Percentiles rank a stretch among this genome's conserved stretches.
Evolutionary conservation across 2,113 vertebrate species (phyloP).

Genomic region (Forbesichthys papilliferus): DNA sequence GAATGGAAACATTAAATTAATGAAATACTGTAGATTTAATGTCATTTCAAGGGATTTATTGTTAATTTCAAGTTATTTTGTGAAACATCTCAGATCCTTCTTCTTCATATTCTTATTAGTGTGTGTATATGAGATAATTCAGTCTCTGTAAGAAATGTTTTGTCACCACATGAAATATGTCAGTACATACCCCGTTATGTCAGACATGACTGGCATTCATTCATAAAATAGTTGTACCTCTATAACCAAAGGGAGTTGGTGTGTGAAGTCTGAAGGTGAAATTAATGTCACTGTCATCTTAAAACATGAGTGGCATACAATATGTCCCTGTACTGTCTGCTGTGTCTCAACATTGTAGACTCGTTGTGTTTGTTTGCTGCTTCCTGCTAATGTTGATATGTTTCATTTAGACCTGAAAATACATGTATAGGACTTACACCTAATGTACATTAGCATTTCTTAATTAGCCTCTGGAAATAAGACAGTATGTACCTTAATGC

Average conservation of each 20-base stretch:
- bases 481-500: conserved; percentile 33
- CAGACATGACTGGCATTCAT: conserved; percentile 15
- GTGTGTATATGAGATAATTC: too few species aligned
- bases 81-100: too few species aligned
- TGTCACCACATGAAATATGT: conserved; percentile 33
- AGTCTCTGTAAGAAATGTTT: conserved; percentile 20
- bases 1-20: too few species aligned
- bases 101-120: too few species aligned
- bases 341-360: conserved; percentile 53
- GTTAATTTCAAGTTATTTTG: too few species aligned
- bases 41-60: too few species aligned
- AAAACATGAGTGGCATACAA: conserved; percentile 44
- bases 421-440: conserved; percentile 19
- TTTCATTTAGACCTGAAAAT: conserved; percentile 41
- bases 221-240: conserved; percentile 34
- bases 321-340: conserved; percentile 45
- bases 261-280: conserved; percentile 31
- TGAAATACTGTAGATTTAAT: too few species aligned
- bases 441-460: conserved; percentile 34
- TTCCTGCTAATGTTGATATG: conserved; percentile 45
- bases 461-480: conserved; percentile 35
- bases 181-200: conserved; percentile 38
- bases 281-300: conserved; percentile 47
- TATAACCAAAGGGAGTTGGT: conserved; percentile 27
- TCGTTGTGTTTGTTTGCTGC: conserved; percentile 43